phyloP scores from a whole-genome alignment of 1,140 invertebrate genomes.

The Drosophila eugracilis region DNA sequence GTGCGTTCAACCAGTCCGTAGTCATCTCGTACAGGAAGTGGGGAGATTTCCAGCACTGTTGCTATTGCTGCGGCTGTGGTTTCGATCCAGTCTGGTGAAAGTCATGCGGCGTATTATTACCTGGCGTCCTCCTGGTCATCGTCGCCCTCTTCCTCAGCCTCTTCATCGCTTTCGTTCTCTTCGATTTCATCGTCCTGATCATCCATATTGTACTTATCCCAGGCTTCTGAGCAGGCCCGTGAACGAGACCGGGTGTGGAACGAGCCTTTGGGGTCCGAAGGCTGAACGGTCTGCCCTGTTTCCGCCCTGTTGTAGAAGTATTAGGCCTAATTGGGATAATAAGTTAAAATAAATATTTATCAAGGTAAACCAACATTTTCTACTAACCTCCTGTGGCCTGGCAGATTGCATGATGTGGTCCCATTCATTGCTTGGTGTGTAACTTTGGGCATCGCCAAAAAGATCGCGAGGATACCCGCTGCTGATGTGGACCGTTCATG shows the following conservation, averaged over 20 bases:
- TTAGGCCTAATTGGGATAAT: slow-evolving; percentile 31
- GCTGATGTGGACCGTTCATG: slow-evolving; percentile 55
- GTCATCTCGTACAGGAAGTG: slow-evolving; percentile 53
- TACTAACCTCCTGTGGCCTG: slow-evolving; percentile 60
- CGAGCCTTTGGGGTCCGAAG: slow-evolving; percentile 7
- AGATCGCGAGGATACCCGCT: slow-evolving; percentile 51
- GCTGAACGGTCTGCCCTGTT: neutral
- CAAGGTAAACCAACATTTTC: too few species aligned
- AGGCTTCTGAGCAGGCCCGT: slow-evolving; percentile 52
- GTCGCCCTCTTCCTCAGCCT: slow-evolving; percentile 11
- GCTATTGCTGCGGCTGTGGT: slow-evolving; percentile 69
- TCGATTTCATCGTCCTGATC: slow-evolving; percentile 14
- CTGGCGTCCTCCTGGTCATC: slow-evolving; percentile 61
- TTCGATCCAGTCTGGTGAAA: slow-evolving; percentile 74
- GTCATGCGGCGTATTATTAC: slow-evolving; percentile 68
- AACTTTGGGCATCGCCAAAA: slow-evolving; percentile 54
- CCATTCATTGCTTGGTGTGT: slow-evolving; percentile 68
- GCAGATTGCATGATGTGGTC: slow-evolving; percentile 70
- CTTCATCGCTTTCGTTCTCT: slow-evolving; percentile 1
- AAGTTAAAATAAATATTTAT: neutral
- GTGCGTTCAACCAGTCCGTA: slow-evolving; percentile 60
- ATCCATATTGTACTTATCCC: slow-evolving; percentile 28
- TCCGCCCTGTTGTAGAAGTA: neutral
- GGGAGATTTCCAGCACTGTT: slow-evolving; percentile 63
- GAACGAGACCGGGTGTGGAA: slow-evolving; percentile 61